These are phyloP conservation scores for Acanthopleura granulata DNA, from an alignment of 2,888 invertebrate species.

Conservation along the genomic window DNA sequence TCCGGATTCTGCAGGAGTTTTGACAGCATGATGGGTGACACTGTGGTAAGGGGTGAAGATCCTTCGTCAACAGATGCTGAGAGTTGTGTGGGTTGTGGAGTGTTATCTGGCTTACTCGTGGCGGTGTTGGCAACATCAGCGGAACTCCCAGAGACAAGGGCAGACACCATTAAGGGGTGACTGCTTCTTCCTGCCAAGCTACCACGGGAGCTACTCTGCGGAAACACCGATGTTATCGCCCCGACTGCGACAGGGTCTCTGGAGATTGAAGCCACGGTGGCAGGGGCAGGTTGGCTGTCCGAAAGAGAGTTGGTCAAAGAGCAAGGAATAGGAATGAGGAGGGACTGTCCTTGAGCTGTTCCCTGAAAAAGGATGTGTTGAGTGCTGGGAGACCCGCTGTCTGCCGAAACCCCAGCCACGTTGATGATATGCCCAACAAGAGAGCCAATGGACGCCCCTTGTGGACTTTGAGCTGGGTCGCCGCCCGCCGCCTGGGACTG, in stretches of 20 bases:
- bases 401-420: background rate
- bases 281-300: background rate
- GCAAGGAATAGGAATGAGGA: background rate
- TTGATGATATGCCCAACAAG: constrained; percentile 5
- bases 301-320: background rate
- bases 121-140: too few relatives aligned
- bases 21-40: background rate
- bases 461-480: background rate
- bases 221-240: background rate
- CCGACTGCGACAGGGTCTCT: background rate
- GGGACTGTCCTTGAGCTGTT: background rate
- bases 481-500: background rate
- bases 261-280: background rate
- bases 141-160: too few relatives aligned
- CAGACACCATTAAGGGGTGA: too few relatives aligned
- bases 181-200: too few relatives aligned
- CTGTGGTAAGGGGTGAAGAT: too few relatives aligned
- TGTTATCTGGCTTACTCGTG: background rate
- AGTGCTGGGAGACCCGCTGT: background rate
- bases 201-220: too few relatives aligned
- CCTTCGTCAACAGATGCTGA: too few relatives aligned
- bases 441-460: background rate
- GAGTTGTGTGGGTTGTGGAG: background rate
- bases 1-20: background rate
- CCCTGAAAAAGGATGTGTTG: constrained; percentile 10